Base-by-base conservation (phyloP, 2,888 invertebrate genomes). In the Resseliella maxima region DNA sequence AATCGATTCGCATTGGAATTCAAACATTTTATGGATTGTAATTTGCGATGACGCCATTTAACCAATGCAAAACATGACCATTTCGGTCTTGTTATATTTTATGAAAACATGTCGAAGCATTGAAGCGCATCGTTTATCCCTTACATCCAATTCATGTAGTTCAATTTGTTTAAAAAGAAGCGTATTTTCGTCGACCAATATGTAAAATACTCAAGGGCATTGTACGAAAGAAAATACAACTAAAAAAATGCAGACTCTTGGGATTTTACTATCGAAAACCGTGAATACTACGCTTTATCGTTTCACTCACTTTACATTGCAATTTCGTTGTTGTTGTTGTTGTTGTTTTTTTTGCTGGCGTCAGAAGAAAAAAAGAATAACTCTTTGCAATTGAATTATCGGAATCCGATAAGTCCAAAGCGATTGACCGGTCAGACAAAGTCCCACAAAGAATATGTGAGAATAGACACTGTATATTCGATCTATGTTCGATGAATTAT, bases 371-470 rank as follows among this genome's bases (percentile, higher is more conserved):
- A 72, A 72, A 72, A 31, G 8, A 50, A 24, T 72, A 72, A 31
- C 72, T 15, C 35, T 12, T 72, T 31, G 15, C 72, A 72, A 72
- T 72, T 72, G 72, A 72, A 72, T 72, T 72, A 72, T 72, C 31
- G 31, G 72, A 72, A 72, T 72, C 31, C 72, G 72, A 72, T 72
- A 72, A 72, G 27, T 72, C 72, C 72, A 31, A 72, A 72, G 31
- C 72, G 35, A 72, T 72, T 72, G 72, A 72, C 72, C 72, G 72
- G 72, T 72, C 72, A 59, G 31, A 72, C 72, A 72, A 72, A 72
- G 35, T 31, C 35, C 18, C 31, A 31, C 72, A 12, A 31, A 72
- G 72, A 72, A 72, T 31, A 10, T 72, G 72, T 15, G n/a, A n/a
- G n/a, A n/a, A n/a, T n/a, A n/a, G n/a, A n/a, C n/a, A n/a, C n/a